Conservation (phyloP, 2,888 invertebrate species). For the Entomobrya multifasciata region DNA sequence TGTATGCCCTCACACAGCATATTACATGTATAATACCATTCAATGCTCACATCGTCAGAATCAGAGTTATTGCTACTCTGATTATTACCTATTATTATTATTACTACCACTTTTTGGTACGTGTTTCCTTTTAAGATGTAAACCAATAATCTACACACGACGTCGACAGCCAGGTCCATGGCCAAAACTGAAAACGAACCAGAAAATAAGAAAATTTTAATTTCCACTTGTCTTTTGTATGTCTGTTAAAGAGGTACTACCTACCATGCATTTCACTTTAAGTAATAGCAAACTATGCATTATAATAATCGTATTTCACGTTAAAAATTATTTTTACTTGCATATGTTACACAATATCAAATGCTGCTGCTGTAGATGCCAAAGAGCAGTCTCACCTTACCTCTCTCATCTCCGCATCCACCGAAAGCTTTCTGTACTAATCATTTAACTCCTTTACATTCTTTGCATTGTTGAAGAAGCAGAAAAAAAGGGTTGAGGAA, state of each 20-base stretch:
- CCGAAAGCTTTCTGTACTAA: too few species aligned
- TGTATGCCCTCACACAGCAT: background rate
- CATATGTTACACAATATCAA: background rate
- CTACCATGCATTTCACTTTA: constrained; percentile 36
- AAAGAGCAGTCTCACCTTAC: background rate
- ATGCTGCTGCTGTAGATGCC: background rate
- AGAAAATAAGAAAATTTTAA: background rate
- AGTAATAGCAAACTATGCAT: constrained; percentile 43
- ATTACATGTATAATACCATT: background rate
- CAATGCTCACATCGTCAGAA: background rate
- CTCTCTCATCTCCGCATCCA: background rate
- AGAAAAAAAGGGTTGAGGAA: background rate
- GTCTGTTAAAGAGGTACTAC: constrained; percentile 38
- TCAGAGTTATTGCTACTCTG: constrained; percentile 21
- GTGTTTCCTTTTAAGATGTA: constrained; percentile 26
- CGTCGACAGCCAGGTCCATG: background rate
- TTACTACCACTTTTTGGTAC: constrained; percentile 39
- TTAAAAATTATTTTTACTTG: background rate
- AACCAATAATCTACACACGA: constrained; percentile 47
- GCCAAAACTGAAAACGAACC: background rate
- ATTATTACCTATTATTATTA: constrained; percentile 24
- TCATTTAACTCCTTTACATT: too few species aligned
- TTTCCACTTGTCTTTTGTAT: background rate
- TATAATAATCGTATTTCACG: constrained; percentile 43
- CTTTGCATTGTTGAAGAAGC: background rate